Evolutionary conservation across 2,888 invertebrate species (phyloP).

Genomic region (Hirtodrosophila cameraria): DNA sequence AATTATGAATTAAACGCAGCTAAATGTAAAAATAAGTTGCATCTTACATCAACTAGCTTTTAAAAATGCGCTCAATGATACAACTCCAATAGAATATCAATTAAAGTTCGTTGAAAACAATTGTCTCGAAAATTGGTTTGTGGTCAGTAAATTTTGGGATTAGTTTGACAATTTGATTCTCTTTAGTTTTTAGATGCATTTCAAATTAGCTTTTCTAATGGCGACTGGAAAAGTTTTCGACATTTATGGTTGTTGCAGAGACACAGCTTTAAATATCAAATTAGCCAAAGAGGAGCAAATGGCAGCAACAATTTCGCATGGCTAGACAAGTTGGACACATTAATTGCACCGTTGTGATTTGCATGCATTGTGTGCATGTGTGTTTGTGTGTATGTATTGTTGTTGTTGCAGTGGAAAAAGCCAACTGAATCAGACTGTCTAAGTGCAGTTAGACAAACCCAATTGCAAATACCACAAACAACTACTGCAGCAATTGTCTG

Average conservation of each 20-base stretch:
- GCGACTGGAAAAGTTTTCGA: constrained; percentile 12
- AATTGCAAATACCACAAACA: constrained; percentile 40
- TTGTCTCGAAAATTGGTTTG: no score
- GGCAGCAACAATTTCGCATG: constrained; percentile 39
- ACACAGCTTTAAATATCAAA: constrained; percentile 65
- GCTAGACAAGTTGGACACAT: constrained; percentile 68
- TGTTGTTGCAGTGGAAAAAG: constrained; percentile 2
- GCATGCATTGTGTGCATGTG: constrained; percentile 34
- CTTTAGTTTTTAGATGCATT: background rate
- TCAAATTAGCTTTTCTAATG: background rate
- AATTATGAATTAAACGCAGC: no score
- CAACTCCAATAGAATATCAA: no score
- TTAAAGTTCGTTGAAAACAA: no score
- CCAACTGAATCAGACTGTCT: constrained; percentile 9
- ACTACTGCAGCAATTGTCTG: constrained; percentile 55
- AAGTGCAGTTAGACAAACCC: constrained; percentile 15
- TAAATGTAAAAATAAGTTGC: no score
- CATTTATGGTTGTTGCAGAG: constrained; percentile 11
- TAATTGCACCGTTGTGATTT: constrained; percentile 73
- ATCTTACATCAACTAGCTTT: no score
- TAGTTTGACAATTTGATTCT: background rate
- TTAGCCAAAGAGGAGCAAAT: constrained; percentile 34
- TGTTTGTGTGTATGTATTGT: constrained; percentile 6
- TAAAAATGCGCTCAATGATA: no score
- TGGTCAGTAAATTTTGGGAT: no score